Percentiles rank a stretch among this genome's conserved stretches.
Conservation (phyloP, 2,888 invertebrate genomes). For the Siphlonurus alternatus region DNA sequence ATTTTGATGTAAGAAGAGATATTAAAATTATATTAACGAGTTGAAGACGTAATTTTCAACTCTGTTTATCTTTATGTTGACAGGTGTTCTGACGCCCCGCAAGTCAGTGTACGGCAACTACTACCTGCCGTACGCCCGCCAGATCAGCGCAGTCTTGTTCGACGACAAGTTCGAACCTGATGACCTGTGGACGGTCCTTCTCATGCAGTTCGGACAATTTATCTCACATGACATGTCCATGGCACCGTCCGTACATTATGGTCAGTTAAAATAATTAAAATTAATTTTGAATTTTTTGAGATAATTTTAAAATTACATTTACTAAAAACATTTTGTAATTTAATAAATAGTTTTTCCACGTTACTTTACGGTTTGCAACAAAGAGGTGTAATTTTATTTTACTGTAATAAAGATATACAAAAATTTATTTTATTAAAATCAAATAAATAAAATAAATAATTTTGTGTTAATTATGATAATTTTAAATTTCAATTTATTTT, state of each 20-base stretch:
- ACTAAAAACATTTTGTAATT: not conserved
- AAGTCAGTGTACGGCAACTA: conserved; percentile 7
- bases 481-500: too few relatives aligned
- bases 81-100: conserved; percentile 9
- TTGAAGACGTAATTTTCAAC: too few relatives aligned
- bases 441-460: too few relatives aligned
- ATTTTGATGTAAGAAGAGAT: too few relatives aligned
- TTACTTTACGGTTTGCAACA: too few relatives aligned
- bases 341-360: not conserved
- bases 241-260: conserved; percentile 16
- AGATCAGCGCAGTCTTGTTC: conserved; percentile 18
- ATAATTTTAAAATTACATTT: not conserved
- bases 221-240: conserved; percentile 19
- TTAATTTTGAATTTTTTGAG: not conserved
- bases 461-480: too few relatives aligned
- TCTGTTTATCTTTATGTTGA: too few relatives aligned
- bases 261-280: conserved; percentile 10
- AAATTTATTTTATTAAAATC: too few relatives aligned
- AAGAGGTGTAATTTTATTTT: too few relatives aligned
- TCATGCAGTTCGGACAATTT: conserved; percentile 18
- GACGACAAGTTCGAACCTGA: conserved; percentile 18
- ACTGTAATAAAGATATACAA: too few relatives aligned
- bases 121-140: conserved; percentile 21
- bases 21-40: too few relatives aligned
- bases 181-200: conserved; percentile 15